phyloP scores from a whole-genome alignment of 1,140 invertebrate species.

The Acromyrmex heyeri region DNA sequence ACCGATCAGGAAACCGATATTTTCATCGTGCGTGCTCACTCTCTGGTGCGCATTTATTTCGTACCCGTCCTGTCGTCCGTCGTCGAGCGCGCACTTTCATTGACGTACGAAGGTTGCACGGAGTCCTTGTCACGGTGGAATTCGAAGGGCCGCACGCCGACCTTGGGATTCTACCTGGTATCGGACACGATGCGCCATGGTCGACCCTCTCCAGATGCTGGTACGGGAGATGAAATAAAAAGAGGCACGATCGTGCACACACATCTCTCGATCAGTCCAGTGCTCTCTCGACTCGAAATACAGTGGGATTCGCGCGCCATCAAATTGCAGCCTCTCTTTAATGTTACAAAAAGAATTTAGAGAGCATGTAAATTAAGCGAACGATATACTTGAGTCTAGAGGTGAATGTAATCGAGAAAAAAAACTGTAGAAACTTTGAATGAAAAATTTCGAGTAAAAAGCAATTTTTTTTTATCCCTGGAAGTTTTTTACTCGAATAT shows the following conservation, averaged over 20 bases:
- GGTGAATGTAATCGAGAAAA: too few relatives aligned
- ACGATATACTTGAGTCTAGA: background rate
- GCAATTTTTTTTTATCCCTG: too few relatives aligned
- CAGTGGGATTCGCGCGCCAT: background rate
- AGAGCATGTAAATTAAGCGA: background rate
- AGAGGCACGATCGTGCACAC: constrained; percentile 50
- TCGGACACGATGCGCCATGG: constrained; percentile 40
- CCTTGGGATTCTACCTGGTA: constrained; percentile 75
- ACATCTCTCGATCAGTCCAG: background rate
- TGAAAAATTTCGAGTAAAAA: too few relatives aligned
- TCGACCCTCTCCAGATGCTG: constrained; percentile 69
- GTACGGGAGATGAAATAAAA: constrained; percentile 71
- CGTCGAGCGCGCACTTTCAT: constrained; percentile 58
- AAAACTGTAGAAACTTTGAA: too few relatives aligned
- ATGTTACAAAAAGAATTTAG: background rate
- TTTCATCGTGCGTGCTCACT: constrained; percentile 11
- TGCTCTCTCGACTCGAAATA: background rate
- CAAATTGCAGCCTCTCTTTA: background rate
- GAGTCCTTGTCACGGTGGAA: constrained; percentile 74
- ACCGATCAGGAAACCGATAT: background rate
- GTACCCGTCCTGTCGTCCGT: background rate
- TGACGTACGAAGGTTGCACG: constrained; percentile 71
- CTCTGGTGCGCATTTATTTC: background rate
- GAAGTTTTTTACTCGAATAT: too few relatives aligned
- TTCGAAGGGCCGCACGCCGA: constrained; percentile 72